These are phyloP conservation scores for Elachura formosa DNA, from an alignment of 2,113 vertebrate genomes.

Conservation along the genomic window DNA sequence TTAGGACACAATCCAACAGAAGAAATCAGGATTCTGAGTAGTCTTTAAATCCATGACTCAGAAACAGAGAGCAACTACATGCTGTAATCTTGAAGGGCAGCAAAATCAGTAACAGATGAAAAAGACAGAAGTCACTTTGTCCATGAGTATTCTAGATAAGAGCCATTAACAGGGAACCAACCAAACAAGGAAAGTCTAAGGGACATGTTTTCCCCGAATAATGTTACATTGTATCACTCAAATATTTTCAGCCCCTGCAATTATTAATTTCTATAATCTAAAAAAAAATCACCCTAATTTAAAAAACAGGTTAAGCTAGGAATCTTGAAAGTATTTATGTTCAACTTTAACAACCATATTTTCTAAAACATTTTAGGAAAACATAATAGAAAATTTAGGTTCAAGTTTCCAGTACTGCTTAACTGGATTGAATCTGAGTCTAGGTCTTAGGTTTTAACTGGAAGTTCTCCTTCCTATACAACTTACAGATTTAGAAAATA, in stretches of 20 bases:
- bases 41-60: not conserved
- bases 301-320: not conserved
- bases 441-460: not conserved
- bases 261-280: not conserved
- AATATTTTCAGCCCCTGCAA: not conserved
- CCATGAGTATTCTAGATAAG: not conserved
- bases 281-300: not conserved
- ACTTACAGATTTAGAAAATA: not conserved
- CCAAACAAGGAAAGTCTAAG: not conserved
- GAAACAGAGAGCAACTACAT: not conserved
- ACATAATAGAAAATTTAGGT: not conserved
- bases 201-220: not conserved
- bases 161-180: not conserved
- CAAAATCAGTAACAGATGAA: not conserved
- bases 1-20: not conserved
- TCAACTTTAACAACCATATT: not conserved
- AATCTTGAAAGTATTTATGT: not conserved
- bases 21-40: not conserved
- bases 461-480: not conserved
- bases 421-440: not conserved
- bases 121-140: not conserved
- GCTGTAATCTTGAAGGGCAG: not conserved
- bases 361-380: not conserved
- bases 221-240: not conserved
- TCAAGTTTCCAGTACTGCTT: not conserved